Conservation (phyloP, 2,888 invertebrate species). For the Limnephilus lunatus region DNA sequence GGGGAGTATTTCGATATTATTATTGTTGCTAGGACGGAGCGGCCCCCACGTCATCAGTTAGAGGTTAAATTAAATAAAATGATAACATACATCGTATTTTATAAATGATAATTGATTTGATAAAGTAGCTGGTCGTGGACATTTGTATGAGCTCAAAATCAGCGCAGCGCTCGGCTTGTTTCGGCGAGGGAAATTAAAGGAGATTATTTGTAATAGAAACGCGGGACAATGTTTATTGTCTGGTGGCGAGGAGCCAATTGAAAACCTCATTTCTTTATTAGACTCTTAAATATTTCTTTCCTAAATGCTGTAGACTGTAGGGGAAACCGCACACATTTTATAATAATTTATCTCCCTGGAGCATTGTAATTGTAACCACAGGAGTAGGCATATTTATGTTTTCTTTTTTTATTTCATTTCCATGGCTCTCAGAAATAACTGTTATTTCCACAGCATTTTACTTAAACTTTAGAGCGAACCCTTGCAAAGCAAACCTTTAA, state of each 20-base stretch:
- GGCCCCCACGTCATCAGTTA: too few relatives aligned
- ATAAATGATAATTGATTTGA: not conserved
- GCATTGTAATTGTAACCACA: too few relatives aligned
- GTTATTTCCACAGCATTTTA: too few relatives aligned
- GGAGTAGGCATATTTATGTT: too few relatives aligned
- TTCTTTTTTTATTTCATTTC: too few relatives aligned
- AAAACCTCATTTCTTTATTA: conserved; percentile 25
- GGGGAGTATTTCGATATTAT: too few relatives aligned
- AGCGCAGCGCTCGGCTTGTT: not conserved
- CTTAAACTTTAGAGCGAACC: too few relatives aligned
- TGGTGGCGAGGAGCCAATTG: conserved; percentile 38
- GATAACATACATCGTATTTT: too few relatives aligned
- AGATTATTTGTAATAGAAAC: conserved; percentile 37
- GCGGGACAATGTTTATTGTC: conserved; percentile 35
- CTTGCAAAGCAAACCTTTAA: too few relatives aligned
- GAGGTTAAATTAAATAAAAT: too few relatives aligned
- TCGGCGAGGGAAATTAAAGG: conserved; percentile 35
- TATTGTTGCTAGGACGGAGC: too few relatives aligned
- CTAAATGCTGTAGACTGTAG: not conserved
- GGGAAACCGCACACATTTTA: not conserved
- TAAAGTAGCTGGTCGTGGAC: not conserved
- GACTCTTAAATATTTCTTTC: not conserved
- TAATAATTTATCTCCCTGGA: not conserved
- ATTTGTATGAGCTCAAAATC: not conserved
- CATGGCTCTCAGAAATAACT: too few relatives aligned